Percentiles rank a stretch among this genome's conserved stretches.
These are phyloP conservation scores for Atta cephalotes DNA, from an alignment of 1,140 invertebrate species.

Conservation along the genomic window DNA sequence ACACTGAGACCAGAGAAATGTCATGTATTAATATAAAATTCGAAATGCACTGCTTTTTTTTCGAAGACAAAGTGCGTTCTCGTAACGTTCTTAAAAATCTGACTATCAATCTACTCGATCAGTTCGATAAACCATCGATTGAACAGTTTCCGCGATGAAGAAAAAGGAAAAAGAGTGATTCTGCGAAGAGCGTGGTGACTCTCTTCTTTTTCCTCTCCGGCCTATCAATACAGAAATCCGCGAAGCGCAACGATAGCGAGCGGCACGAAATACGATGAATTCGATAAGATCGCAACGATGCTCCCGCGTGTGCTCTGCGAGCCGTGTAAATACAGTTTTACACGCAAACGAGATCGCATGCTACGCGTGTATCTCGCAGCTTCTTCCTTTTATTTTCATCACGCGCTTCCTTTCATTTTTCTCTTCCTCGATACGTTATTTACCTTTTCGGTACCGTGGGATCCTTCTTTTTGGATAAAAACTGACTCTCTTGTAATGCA, in stretches of 20 bases:
- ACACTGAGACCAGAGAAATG: neutral
- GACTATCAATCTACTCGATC: constrained; percentile 1
- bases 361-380: constrained; percentile 55
- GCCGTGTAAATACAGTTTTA: constrained; percentile 82
- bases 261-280: constrained; percentile 65
- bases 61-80: neutral
- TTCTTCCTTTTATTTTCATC: constrained; percentile 66
- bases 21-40: constrained; percentile 35
- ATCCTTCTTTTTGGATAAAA: neutral
- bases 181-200: constrained; percentile 9
- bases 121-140: neutral
- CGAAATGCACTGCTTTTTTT: constrained; percentile 52
- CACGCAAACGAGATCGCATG: constrained; percentile 77
- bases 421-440: constrained; percentile 38
- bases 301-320: constrained; percentile 74
- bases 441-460: constrained; percentile 6
- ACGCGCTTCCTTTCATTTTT: constrained; percentile 60
- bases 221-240: neutral
- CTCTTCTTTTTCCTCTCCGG: constrained; percentile 27
- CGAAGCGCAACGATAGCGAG: constrained; percentile 52
- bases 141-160: neutral
- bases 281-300: constrained; percentile 77
- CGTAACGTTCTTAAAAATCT: constrained; percentile 31
- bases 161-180: neutral
- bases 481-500: neutral